These are phyloP conservation scores for Heteromyza rotundicornis DNA, from an alignment of 2,888 invertebrate species.

Conservation along the genomic window DNA sequence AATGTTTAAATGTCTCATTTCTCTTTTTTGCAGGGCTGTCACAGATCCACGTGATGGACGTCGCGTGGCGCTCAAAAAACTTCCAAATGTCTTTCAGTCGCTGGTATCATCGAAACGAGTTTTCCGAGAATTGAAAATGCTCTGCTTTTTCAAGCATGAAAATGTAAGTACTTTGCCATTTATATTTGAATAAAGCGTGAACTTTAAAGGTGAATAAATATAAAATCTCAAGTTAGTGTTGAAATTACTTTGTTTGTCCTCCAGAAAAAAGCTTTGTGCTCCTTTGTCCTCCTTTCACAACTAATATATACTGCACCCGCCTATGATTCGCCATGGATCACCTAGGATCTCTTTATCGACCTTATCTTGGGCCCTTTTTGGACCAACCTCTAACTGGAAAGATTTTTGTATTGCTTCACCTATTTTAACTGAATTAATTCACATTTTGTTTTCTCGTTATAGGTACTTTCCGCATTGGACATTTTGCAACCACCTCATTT, in stretches of 20 bases:
- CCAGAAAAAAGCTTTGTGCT: too few species aligned
- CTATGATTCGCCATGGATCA: too few species aligned
- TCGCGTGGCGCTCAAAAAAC: constrained; percentile 97
- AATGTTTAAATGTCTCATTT: background rate
- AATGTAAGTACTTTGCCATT: constrained; percentile 77
- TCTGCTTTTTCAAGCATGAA: constrained; percentile 99
- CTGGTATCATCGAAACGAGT: constrained; percentile 98
- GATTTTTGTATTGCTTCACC: too few species aligned
- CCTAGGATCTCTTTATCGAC: too few species aligned
- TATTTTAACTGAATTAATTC: background rate
- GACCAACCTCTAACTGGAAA: too few species aligned
- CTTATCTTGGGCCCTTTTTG: too few species aligned
- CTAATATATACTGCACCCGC: background rate
- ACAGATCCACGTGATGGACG: constrained; percentile 98
- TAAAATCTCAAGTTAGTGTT: too few species aligned
- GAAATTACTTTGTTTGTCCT: too few species aligned
- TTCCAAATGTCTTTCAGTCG: constrained; percentile 99
- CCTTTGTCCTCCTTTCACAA: too few species aligned
- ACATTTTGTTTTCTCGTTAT: constrained; percentile 50
- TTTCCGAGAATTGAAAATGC: constrained; percentile 98
- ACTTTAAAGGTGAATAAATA: too few species aligned
- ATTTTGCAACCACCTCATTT: constrained; percentile 98
- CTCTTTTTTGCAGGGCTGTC: constrained; percentile 86
- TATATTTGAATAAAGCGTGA: too few species aligned
- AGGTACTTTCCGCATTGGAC: constrained; percentile 98